phyloP scores from a whole-genome alignment of 1,140 invertebrate species.

The Bicyclus anynana region DNA sequence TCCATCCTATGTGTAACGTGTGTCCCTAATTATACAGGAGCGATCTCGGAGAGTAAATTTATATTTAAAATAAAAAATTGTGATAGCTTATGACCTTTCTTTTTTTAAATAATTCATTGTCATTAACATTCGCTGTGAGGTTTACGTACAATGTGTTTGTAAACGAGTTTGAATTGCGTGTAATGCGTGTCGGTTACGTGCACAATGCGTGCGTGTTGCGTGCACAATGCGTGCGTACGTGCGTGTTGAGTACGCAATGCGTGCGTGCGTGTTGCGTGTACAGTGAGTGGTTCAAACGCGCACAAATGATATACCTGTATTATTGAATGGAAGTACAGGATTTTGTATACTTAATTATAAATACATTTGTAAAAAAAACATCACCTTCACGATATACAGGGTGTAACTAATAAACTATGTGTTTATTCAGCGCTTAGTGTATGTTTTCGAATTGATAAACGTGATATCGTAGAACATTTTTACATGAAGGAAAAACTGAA shows the following conservation, averaged over 20 bases:
- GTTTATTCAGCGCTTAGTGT: neutral
- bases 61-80: slow-evolving; percentile 30
- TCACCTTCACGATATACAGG: slow-evolving; percentile 7
- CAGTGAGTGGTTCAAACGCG: slow-evolving; percentile 11
- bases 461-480: too few species aligned
- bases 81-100: slow-evolving; percentile 43
- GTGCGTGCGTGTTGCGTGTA: slow-evolving; percentile 2
- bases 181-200: neutral
- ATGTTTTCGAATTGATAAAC: neutral
- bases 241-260: neutral
- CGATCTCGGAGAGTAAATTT: neutral
- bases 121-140: slow-evolving; percentile 14
- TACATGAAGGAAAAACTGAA: too few species aligned
- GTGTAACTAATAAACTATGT: neutral
- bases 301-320: slow-evolving; percentile 11
- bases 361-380: neutral
- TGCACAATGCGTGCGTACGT: neutral
- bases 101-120: slow-evolving; percentile 8
- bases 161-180: neutral
- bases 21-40: slow-evolving; percentile 4
- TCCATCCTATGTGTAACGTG: slow-evolving; percentile 7
- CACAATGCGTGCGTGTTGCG: neutral
- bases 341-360: slow-evolving; percentile 22
- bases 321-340: slow-evolving; percentile 10
- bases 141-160: neutral